These are phyloP conservation scores for Meriones unguiculatus DNA, from an alignment of 2,113 vertebrate genomes.

Conservation along the genomic window DNA sequence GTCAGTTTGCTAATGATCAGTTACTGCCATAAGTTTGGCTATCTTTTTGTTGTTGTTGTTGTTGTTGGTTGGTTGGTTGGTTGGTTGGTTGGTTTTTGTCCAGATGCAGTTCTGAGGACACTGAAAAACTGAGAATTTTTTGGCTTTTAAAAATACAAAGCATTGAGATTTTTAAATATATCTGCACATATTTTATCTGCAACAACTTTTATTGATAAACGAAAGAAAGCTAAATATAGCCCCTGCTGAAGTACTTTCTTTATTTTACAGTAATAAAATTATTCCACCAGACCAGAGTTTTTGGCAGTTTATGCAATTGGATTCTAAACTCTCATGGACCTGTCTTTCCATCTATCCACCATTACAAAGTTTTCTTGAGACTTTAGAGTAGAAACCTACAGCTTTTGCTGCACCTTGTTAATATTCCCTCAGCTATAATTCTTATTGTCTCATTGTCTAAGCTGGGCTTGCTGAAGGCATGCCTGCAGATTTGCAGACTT, in stretches of 20 bases:
- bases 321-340: background rate
- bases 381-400: background rate
- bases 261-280: background rate
- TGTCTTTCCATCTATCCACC: background rate
- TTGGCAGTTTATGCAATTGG: background rate
- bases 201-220: constrained; percentile 17
- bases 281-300: background rate
- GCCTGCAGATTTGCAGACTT: background rate
- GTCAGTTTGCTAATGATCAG: background rate
- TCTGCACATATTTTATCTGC: background rate
- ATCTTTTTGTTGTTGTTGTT: background rate
- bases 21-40: background rate
- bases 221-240: background rate
- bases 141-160: constrained; percentile 6
- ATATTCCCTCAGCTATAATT: background rate
- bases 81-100: background rate
- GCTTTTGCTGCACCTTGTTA: no score
- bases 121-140: background rate
- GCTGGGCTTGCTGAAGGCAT: background rate
- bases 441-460: background rate
- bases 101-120: background rate
- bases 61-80: background rate
- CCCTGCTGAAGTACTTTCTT: background rate
- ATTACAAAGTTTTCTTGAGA: background rate
- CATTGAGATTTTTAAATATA: background rate